Evolutionary conservation across 2,113 vertebrate genomes (phyloP), one percentile per base, ranked within the genome.

Genomic region (Falco punctatus): DNA sequence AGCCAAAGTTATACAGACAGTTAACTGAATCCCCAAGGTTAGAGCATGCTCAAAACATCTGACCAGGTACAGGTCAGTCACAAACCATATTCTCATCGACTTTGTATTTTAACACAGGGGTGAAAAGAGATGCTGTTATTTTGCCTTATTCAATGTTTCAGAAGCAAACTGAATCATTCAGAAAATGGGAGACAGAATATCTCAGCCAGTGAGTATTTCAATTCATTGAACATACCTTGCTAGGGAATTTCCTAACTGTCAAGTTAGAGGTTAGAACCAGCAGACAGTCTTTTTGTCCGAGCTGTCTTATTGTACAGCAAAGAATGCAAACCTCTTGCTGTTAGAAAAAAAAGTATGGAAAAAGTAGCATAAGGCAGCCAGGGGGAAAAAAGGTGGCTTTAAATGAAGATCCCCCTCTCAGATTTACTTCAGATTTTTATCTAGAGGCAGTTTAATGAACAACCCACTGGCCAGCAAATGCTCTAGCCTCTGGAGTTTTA

Each of bases 301-400:
- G 26, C 9, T 30, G 20, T 12, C 16, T 80, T 21, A 57, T 5
- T 75, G 42, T 33, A 24, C 6, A 52, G 22, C 7, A 81, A 49
- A 85, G 21, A 82, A 51, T 10, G 7, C 4, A 85, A 81, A 84
- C 73, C 52, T 73, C 33, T 33, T 61, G 18, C 13, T 48, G 23
- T 27, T 58, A 22, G 28, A 51, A 64, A 75, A 58, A 24, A 11
- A 26, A 38, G 1, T 15, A 21, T 9, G 21, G 70, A 49, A 92
- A 71, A 77, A 2, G 10, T 20, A 74, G 9, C 0, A 0, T 1
- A 67, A 48, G 7, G 15, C 5, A 66, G 1, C 38, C 1, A 40
- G 33, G 46, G 23, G 11, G 2, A 8, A 80, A 59, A 62, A 65
- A 28, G 0, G 4, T 40, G 35, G 9, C n/a, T 72, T 52, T n/a